Evolutionary conservation across 2,797 vertebrate genomes (phyloP).

Genomic region (Diplodus sargus): DNA sequence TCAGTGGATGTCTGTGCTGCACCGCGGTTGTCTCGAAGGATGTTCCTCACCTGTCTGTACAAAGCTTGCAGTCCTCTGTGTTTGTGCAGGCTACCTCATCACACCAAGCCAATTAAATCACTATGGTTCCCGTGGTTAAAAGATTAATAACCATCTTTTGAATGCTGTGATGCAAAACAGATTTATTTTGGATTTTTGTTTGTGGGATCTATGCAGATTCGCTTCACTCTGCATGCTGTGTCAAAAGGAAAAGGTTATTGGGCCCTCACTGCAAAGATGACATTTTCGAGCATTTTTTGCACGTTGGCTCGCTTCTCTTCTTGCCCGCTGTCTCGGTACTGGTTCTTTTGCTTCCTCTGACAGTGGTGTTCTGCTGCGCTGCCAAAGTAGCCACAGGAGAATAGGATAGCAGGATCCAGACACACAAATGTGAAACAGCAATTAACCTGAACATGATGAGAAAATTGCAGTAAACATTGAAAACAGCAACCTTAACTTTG

Average conservation of each 20-base stretch:
- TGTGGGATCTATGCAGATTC: constrained; percentile 19
- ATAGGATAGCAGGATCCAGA: neutral
- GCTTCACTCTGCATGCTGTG: neutral
- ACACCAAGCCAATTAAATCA: constrained; percentile 2
- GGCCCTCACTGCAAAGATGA: neutral
- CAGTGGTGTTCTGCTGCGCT: constrained; percentile 6
- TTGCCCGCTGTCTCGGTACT: neutral
- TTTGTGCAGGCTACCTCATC: constrained; percentile 8
- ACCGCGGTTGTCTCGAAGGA: constrained; percentile 11
- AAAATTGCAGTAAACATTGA: neutral
- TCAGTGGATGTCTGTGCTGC: neutral
- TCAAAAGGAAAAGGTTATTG: constrained; percentile 3
- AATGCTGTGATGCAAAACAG: neutral
- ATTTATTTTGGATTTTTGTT: constrained; percentile 1
- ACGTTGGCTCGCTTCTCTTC: constrained; percentile 4
- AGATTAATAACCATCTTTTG: neutral
- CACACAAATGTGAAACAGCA: neutral
- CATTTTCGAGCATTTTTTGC: neutral
- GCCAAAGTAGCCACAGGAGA: constrained; percentile 4
- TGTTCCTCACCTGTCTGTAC: constrained; percentile 4
- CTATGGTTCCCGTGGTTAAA: neutral
- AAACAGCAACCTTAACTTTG: neutral
- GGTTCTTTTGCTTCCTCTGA: constrained; percentile 1
- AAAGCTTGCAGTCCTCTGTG: neutral
- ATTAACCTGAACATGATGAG: neutral